Evolutionary conservation across 1,140 invertebrate genomes (phyloP).

Genomic region (Reticulitermes speratus): DNA sequence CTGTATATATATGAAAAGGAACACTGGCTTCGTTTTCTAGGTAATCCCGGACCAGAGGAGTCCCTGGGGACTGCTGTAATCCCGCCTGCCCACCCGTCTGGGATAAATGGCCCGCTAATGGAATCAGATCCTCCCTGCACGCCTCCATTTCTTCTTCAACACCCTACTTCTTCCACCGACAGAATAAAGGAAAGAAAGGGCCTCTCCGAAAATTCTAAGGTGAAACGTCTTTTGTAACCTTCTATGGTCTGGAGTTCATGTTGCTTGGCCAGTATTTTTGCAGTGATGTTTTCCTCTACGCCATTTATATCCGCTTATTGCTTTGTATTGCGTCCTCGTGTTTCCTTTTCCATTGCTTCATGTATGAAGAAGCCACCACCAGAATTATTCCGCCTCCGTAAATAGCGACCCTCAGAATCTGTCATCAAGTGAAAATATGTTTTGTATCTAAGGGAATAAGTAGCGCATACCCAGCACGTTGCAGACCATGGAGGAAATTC

Average conservation of each 20-base stretch:
- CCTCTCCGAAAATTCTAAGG: not conserved
- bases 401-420: not conserved
- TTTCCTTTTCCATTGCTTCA: not conserved
- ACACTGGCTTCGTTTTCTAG: not conserved
- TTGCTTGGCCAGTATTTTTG: not conserved
- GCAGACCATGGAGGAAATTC: too few species aligned
- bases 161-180: not conserved
- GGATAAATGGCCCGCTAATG: conserved; percentile 28
- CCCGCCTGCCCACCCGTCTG: conserved; percentile 22
- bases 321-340: not conserved
- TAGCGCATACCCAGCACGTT: too few species aligned
- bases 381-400: not conserved
- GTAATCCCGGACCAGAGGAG: not conserved
- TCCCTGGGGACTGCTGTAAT: not conserved
- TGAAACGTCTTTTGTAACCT: conserved; percentile 6
- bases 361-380: too few species aligned
- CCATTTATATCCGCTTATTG: not conserved
- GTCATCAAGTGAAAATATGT: not conserved
- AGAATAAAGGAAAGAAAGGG: not conserved
- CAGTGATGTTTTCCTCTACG: not conserved
- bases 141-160: not conserved
- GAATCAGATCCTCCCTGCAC: conserved; percentile 24
- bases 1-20: not conserved
- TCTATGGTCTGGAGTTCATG: not conserved
- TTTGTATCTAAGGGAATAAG: too few species aligned